phyloP scores from a whole-genome alignment of 1,140 invertebrate genomes.

The Globodera rostochiensis region DNA sequence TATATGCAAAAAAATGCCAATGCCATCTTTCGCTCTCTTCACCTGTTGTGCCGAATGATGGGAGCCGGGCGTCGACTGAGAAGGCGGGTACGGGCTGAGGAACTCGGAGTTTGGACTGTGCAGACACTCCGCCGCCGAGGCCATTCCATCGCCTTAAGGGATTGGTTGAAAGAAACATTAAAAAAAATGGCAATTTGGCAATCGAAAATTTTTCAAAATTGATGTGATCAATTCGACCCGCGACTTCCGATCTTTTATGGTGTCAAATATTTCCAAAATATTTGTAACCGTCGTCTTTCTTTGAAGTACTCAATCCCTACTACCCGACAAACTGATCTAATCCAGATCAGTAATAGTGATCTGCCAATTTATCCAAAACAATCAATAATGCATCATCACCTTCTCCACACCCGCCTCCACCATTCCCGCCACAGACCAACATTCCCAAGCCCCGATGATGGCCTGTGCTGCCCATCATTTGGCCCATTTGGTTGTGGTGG shows the following conservation, averaged over 20 bases:
- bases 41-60: constrained; percentile 34
- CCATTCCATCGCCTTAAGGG: background rate
- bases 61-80: constrained; percentile 48
- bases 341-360: too few species aligned
- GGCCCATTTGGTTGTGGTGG: background rate
- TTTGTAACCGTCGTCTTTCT: too few species aligned
- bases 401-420: background rate
- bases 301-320: too few species aligned
- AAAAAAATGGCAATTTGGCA: too few species aligned
- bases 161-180: too few species aligned
- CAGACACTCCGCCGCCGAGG: constrained; percentile 20
- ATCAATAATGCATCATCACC: too few species aligned
- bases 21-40: background rate
- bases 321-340: too few species aligned
- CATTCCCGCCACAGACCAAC: background rate
- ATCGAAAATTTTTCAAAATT: too few species aligned
- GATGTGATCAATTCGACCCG: too few species aligned
- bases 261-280: too few species aligned
- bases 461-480: constrained; percentile 20
- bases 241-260: too few species aligned
- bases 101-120: constrained; percentile 42
- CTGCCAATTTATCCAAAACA: too few species aligned
- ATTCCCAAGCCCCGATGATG: constrained; percentile 25
- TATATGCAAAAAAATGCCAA: background rate
- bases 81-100: constrained; percentile 43